phyloP scores from a whole-genome alignment of 1,140 invertebrate species.

The Philotrypesis tridentata region DNA sequence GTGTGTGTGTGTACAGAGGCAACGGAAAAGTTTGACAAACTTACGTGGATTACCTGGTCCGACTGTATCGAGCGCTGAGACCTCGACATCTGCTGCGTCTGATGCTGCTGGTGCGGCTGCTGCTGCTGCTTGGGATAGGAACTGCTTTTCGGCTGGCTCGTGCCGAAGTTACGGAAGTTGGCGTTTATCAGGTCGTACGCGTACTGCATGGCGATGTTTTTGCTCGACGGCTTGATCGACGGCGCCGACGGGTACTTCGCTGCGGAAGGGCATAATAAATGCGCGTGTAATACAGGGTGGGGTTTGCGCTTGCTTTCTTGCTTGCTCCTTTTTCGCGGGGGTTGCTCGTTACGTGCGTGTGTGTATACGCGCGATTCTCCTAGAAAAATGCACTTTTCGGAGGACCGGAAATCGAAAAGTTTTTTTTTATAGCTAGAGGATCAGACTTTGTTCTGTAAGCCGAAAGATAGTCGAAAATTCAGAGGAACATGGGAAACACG shows the following conservation, averaged over 20 bases:
- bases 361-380: too few species aligned
- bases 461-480: too few species aligned
- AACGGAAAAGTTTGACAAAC: background rate
- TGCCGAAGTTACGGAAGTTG: conserved; percentile 55
- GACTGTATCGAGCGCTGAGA: conserved; percentile 65
- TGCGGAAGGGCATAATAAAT: background rate
- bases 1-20: too few species aligned
- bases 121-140: conserved; percentile 64
- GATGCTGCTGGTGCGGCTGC: conserved; percentile 44
- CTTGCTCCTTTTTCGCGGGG: too few species aligned
- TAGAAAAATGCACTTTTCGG: too few species aligned
- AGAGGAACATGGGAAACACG: too few species aligned
- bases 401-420: too few species aligned
- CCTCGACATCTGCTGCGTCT: conserved; percentile 56
- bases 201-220: conserved; percentile 59
- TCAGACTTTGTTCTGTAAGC: too few species aligned
- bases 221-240: conserved; percentile 33
- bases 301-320: too few species aligned
- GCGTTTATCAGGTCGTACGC: conserved; percentile 60
- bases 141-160: conserved; percentile 65
- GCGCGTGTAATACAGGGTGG: too few species aligned
- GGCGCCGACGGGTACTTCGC: conserved; percentile 1
- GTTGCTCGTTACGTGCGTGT: too few species aligned
- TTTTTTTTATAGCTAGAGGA: too few species aligned
- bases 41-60: conserved; percentile 22